phyloP scores from a whole-genome alignment of 2,888 invertebrate species.

The Dioctria linearis region DNA sequence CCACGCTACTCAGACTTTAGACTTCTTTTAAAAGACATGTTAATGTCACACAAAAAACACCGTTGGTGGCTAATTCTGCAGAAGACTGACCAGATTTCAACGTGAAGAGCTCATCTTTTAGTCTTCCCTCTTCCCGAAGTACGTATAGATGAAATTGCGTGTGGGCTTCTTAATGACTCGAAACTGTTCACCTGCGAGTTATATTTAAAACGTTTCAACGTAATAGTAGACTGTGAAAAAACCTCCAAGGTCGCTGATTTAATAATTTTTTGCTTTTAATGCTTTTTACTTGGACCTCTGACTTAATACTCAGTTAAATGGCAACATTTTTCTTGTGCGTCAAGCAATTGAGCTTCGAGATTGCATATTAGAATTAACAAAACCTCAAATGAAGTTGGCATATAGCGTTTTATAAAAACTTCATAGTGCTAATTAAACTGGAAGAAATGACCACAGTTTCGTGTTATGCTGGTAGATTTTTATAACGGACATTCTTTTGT shows the following conservation, averaged over 20 bases:
- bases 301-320: background rate
- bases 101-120: background rate
- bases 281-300: conserved; percentile 10
- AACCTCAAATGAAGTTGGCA: background rate
- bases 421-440: conserved; percentile 44
- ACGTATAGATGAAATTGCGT: background rate
- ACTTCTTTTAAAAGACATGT: background rate
- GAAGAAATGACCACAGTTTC: conserved; percentile 35
- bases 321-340: background rate
- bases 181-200: background rate
- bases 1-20: background rate
- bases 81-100: background rate
- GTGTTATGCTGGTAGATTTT: conserved; percentile 13
- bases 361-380: background rate
- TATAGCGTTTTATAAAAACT: conserved; percentile 21
- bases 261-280: conserved; percentile 1
- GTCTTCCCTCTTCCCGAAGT: background rate
- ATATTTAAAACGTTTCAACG: background rate
- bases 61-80: background rate
- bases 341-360: conserved; percentile 17
- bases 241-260: conserved; percentile 44
- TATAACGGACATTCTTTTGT: conserved; percentile 40
- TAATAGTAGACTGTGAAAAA: background rate
- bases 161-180: background rate
- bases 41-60: conserved; percentile 6